These are phyloP conservation scores for Paratrypauchen microcephalus DNA, from an alignment of 2,797 vertebrate genomes.

Conservation along the genomic window DNA sequence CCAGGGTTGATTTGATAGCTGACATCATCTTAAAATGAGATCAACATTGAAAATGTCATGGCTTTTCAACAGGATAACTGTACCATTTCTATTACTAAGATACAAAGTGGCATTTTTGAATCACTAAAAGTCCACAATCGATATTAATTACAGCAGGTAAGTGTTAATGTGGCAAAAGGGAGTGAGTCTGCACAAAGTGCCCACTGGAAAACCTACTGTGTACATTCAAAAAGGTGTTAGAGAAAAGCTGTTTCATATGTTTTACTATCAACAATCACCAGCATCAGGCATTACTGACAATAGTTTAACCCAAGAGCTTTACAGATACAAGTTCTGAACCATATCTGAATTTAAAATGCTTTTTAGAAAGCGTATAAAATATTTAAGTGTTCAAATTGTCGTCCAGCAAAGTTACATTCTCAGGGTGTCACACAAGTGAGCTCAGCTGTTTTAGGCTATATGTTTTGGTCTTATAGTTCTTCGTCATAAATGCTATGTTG, in stretches of 20 bases:
- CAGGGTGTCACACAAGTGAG: conserved; percentile 12
- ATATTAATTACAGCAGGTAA: background rate
- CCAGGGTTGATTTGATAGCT: conserved; percentile 38
- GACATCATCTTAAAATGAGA: conserved; percentile 48
- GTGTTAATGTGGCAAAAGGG: conserved; percentile 11
- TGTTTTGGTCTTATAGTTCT: background rate
- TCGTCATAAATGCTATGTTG: background rate
- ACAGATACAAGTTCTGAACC: background rate
- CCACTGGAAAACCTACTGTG: conserved; percentile 20
- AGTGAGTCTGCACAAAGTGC: conserved; percentile 13
- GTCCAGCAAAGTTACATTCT: conserved; percentile 8
- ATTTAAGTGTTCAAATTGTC: conserved; percentile 1
- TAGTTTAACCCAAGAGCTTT: conserved; percentile 3
- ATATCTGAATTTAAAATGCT: background rate
- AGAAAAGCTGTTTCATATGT: conserved; percentile 17
- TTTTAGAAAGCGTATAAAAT: background rate
- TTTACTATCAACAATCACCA: conserved; percentile 12
- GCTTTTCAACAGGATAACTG: conserved; percentile 24
- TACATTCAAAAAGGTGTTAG: conserved; percentile 57
- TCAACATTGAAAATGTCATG: conserved; percentile 28
- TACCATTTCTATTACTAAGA: background rate
- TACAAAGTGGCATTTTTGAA: background rate
- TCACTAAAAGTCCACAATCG: background rate
- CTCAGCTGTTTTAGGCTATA: background rate
- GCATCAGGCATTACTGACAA: conserved; percentile 8